Percentiles rank a stretch among this genome's conserved stretches.
phyloP scores from a whole-genome alignment of 2,797 vertebrate species.

The Crocodylus rhombifer region DNA sequence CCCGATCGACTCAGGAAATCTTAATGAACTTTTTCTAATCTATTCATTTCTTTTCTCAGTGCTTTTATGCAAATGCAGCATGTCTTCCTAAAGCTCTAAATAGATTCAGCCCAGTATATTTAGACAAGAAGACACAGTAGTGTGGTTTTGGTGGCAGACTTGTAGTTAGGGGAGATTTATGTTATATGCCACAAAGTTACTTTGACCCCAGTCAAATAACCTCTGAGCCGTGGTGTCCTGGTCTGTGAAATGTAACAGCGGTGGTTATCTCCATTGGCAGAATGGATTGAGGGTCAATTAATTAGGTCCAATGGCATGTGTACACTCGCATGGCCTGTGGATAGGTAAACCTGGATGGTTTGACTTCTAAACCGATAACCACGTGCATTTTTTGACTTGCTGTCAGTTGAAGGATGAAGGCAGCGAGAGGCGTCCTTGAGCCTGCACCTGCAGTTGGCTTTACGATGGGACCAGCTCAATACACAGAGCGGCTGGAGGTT shows the following conservation, averaged over 20 bases:
- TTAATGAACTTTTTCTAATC: background rate
- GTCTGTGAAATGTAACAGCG: background rate
- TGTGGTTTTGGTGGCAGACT: background rate
- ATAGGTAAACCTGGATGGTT: background rate
- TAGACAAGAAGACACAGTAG: background rate
- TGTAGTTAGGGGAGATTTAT: background rate
- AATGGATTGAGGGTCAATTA: background rate
- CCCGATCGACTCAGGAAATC: background rate
- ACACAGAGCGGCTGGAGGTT: slow-evolving; percentile 46
- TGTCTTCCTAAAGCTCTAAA: background rate
- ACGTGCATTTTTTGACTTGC: background rate
- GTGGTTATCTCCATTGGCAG: background rate
- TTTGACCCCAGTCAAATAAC: background rate
- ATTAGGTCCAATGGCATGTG: background rate
- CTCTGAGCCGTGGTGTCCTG: background rate
- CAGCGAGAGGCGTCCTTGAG: background rate
- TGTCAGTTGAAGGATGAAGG: background rate
- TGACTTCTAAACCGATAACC: background rate
- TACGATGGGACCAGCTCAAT: background rate
- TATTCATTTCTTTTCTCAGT: background rate
- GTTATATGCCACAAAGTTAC: background rate
- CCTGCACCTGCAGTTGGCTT: background rate
- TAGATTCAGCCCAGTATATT: background rate
- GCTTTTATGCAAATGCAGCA: background rate
- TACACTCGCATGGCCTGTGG: background rate